phyloP scores from a whole-genome alignment of 2,888 invertebrate genomes.

The Xestobium rufovillosum region DNA sequence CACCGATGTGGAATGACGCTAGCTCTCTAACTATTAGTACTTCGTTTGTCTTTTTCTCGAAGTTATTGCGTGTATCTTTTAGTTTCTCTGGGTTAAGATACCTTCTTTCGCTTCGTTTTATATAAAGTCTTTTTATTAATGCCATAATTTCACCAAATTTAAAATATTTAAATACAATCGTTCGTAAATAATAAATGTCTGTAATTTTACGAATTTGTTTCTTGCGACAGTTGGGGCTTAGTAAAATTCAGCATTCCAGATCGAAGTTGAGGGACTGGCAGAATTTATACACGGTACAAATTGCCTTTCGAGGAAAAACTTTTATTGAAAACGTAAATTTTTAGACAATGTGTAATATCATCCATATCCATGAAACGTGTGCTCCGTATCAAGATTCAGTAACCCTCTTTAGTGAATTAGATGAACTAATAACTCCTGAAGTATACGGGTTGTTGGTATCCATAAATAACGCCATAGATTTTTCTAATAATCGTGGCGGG shows the following conservation, averaged over 20 bases:
- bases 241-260: slow-evolving; percentile 56
- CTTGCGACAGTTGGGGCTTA: slow-evolving; percentile 10
- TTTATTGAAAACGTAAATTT: too few relatives aligned
- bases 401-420: slow-evolving; percentile 48
- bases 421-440: slow-evolving; percentile 46
- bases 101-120: too few relatives aligned
- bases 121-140: too few relatives aligned
- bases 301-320: slow-evolving; percentile 5
- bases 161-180: too few relatives aligned
- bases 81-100: too few relatives aligned
- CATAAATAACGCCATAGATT: slow-evolving; percentile 67
- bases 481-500: too few relatives aligned
- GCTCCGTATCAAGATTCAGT: slow-evolving; percentile 45
- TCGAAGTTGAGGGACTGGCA: slow-evolving; percentile 62
- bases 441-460: slow-evolving; percentile 55
- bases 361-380: slow-evolving; percentile 60
- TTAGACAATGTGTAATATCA: slow-evolving; percentile 62
- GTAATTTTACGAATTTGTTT: too few relatives aligned
- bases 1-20: too few relatives aligned
- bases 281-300: slow-evolving; percentile 59
- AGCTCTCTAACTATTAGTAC: too few relatives aligned
- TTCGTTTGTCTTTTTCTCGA: too few relatives aligned
- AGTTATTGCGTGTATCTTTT: too few relatives aligned
- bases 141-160: too few relatives aligned
- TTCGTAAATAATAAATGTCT: slow-evolving; percentile 5